A percentile compares a stretch with the other conserved stretches of the same genome.
Evolutionary conservation across 2,113 vertebrate genomes (phyloP).

Genomic region (Gorsachius goisagi): DNA sequence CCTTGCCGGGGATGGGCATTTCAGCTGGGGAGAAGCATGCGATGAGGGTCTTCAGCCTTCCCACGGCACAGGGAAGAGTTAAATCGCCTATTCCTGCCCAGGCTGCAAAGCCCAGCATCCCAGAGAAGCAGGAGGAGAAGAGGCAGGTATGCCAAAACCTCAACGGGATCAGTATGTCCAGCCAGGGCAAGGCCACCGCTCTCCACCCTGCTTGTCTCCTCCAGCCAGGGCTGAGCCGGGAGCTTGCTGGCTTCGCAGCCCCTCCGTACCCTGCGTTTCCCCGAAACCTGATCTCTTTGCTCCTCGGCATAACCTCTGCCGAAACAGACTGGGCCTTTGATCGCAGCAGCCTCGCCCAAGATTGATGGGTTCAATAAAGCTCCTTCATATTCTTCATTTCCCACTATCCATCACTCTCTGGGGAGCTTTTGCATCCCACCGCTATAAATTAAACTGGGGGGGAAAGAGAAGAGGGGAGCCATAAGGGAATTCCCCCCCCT

Average conservation of each 20-base stretch:
- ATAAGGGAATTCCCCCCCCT: not conserved
- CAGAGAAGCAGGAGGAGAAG: not conserved
- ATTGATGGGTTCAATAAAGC: constrained; percentile 61
- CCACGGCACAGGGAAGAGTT: fast-evolving
- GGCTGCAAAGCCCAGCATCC: not conserved
- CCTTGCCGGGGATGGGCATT: fast-evolving
- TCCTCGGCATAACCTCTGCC: constrained; percentile 57
- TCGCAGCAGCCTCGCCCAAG: not conserved
- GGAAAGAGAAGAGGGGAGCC: not conserved
- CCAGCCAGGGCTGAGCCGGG: not conserved
- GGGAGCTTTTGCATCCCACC: constrained; percentile 49
- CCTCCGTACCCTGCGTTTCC: constrained; percentile 27
- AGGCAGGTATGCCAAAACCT: not conserved
- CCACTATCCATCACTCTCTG: constrained; percentile 54
- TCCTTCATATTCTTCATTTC: constrained; percentile 51
- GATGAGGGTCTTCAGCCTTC: not conserved
- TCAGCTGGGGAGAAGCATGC: too few relatives aligned
- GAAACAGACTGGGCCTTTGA: constrained; percentile 46
- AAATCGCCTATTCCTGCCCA: not conserved
- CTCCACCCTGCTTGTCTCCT: not conserved
- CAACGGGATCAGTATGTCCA: not conserved
- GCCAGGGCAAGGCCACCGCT: not conserved
- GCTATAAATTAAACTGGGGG: not conserved
- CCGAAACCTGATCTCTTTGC: constrained; percentile 71
- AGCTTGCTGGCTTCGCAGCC: not conserved